These are phyloP conservation scores for Gorilla gorilla DNA, from an alignment of 2,113 vertebrate genomes.

Conservation along the genomic window DNA sequence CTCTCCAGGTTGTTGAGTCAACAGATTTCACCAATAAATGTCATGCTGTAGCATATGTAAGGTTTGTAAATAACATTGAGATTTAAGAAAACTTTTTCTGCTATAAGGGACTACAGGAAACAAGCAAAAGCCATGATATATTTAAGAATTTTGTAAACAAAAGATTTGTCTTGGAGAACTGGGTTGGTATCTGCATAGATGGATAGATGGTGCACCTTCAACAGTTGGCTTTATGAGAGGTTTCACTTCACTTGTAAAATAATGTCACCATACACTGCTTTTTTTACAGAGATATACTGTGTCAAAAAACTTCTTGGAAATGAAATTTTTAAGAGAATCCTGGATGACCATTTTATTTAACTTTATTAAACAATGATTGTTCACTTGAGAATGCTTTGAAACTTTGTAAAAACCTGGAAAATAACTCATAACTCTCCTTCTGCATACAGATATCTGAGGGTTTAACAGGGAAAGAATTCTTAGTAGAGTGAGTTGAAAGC, in stretches of 20 bases:
- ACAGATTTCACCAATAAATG: constrained; percentile 51
- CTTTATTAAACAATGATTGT: background rate
- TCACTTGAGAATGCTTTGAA: background rate
- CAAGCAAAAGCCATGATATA: background rate
- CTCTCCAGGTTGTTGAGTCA: background rate
- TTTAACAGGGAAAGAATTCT: background rate
- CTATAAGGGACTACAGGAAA: background rate
- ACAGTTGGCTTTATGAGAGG: background rate
- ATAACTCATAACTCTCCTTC: background rate
- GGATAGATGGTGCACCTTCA: background rate
- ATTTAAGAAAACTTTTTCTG: background rate
- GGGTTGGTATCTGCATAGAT: background rate
- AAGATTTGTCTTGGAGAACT: background rate
- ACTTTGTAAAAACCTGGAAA: background rate
- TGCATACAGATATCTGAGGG: background rate
- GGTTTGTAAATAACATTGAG: constrained; percentile 19
- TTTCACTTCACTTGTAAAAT: background rate
- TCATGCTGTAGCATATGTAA: background rate
- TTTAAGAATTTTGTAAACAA: background rate
- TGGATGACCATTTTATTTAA: background rate
- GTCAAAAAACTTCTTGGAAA: background rate
- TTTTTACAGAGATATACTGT: background rate
- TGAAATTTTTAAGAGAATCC: background rate
- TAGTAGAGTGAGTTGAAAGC: background rate
- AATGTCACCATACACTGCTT: no score